Base-by-base conservation (phyloP, 2,113 vertebrate genomes). In the Melanerpes aurifrons region DNA sequence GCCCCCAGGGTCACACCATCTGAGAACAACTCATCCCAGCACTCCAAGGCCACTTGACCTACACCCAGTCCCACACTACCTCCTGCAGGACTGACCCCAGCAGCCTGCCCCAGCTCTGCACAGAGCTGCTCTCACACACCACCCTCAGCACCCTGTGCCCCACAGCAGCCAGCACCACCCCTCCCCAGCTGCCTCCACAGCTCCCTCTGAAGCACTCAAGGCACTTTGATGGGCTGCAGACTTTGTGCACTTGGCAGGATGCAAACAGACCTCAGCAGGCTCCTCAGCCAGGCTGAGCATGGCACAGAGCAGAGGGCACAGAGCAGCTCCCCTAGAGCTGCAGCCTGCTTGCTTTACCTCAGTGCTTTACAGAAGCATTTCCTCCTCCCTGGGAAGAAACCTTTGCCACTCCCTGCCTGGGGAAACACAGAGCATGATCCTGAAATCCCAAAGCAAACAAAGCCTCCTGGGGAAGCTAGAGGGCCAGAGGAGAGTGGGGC, bases 321-420 rank as follows among this genome's bases (percentile, higher is more conserved):
- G n/a, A 88, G 45, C 66, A 32, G 35, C 54, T 89, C 83, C 86
- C 90, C 86, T 22, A 81, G 32, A 86, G n/a, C 35, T 78, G 83
- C 89, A 81, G 54, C 45, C 62, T 56, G 21, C 16, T 88, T 88
- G 76, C n/a, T 90, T 87, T 58, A 90, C 91, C 94, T 95, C 94
- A 96, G 95, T 96, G 94, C 94, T 95, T 97, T 88, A 88, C 82
- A 93, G 84, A 96, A 93, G 59, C 76, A 43, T 68, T 92, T 87
- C 81, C 91, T 82, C 84, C 95, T 86, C 57, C 43, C 10, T 3
- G 2, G 66, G 82, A 83, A 90, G 63, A 91, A 81, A 92, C 24
- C 78, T 87, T 86, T 75, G 59, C 85, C 67, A 86, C 18, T 94
- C 87, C 80, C 87, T 75, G 40, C 15, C 43, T 45, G 48, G 21